A percentile compares a stretch with the other conserved stretches of the same genome.
phyloP scores from a whole-genome alignment of 2,888 invertebrate genomes.

The Cerceris ruficornis region DNA sequence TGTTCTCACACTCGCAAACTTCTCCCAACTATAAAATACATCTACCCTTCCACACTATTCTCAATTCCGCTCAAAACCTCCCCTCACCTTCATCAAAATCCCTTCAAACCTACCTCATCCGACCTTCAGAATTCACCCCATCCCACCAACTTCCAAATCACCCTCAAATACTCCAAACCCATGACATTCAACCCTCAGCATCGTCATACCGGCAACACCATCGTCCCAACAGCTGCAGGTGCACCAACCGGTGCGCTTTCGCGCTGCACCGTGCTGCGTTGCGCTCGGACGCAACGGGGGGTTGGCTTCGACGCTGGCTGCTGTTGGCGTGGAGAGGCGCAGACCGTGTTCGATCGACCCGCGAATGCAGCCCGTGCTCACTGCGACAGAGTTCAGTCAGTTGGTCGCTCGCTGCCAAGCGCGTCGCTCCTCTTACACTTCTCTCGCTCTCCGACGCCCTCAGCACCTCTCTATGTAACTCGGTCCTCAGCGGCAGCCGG shows the following conservation, averaged over 20 bases:
- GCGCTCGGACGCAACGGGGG: conserved; percentile 31
- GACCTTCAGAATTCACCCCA: too few species aligned
- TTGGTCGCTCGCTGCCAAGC: conserved; percentile 70
- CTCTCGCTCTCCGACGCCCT: neutral
- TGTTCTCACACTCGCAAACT: too few species aligned
- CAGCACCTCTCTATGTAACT: neutral
- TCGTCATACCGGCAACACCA: too few species aligned
- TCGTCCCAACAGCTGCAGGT: conserved; percentile 20
- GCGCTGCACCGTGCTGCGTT: conserved; percentile 31
- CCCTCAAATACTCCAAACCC: neutral
- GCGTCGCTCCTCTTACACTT: conserved; percentile 25
- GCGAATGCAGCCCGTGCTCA: conserved; percentile 68
- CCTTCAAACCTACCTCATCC: too few species aligned
- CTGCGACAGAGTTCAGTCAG: conserved; percentile 78
- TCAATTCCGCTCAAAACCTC: too few species aligned
- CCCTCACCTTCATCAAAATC: too few species aligned
- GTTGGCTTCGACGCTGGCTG: conserved; percentile 32
- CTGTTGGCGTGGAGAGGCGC: conserved; percentile 63
- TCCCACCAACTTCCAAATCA: too few species aligned
- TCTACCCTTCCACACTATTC: too few species aligned
- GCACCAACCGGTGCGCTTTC: conserved; percentile 15
- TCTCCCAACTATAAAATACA: too few species aligned
- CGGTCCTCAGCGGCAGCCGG: neutral
- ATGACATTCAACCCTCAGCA: neutral
- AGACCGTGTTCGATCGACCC: conserved; percentile 78